Percentiles rank a stretch among this genome's conserved stretches.
Conservation (phyloP, 2,113 vertebrate species). For the Megaleporinus macrocephalus region DNA sequence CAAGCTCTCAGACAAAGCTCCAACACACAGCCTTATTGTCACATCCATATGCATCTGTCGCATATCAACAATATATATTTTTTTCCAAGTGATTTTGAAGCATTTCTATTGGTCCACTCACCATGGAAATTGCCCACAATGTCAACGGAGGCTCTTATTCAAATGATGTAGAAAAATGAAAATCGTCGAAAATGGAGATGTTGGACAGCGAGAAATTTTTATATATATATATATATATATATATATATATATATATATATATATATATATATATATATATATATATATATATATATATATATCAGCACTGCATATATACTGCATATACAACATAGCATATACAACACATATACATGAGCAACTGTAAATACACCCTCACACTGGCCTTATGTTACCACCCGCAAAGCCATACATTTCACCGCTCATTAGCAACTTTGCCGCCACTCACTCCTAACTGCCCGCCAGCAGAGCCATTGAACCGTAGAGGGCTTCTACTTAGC, state of each 20-base stretch:
- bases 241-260: not conserved
- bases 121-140: no score
- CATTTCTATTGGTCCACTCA: no score
- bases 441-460: not conserved
- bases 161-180: no score
- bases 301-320: not conserved
- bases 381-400: not conserved
- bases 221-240: slow-evolving; percentile 38
- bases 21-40: slow-evolving; percentile 59
- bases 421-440: slow-evolving; percentile 25
- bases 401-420: slow-evolving; percentile 8
- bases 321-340: not conserved
- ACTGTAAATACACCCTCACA: slow-evolving; percentile 17
- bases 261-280: no score
- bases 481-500: slow-evolving; percentile 39
- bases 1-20: slow-evolving; percentile 69
- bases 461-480: not conserved
- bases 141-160: no score
- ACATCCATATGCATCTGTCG: slow-evolving; percentile 38
- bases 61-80: slow-evolving; percentile 6
- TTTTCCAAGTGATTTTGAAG: no score
- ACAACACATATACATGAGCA: not conserved
- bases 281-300: slow-evolving; percentile 27
- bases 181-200: no score
- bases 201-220: no score